A percentile compares a stretch with the other conserved stretches of the same genome.
phyloP scores from a whole-genome alignment of 2,797 vertebrate genomes.

The Rhynchotus rufescens region DNA sequence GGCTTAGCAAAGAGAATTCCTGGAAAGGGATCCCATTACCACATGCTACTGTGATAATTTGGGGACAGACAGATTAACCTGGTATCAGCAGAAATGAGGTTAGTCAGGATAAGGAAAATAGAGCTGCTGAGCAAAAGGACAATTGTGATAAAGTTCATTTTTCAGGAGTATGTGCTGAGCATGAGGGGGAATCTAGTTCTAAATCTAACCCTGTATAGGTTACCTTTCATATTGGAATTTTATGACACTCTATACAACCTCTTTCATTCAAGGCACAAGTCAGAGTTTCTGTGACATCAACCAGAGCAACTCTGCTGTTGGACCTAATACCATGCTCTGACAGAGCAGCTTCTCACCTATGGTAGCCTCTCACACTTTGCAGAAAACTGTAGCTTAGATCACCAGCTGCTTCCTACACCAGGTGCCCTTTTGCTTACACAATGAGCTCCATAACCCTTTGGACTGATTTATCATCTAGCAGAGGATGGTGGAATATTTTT shows the following conservation, averaged over 20 bases:
- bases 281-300: not conserved
- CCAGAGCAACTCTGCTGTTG: not conserved
- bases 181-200: not conserved
- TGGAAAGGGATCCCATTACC: not conserved
- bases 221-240: not conserved
- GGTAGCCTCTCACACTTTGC: not conserved
- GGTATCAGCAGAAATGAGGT: not conserved
- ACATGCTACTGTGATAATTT: not conserved
- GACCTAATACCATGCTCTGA: not conserved
- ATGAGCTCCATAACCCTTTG: not conserved
- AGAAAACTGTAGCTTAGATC: not conserved
- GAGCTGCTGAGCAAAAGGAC: not conserved
- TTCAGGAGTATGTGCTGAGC: not conserved
- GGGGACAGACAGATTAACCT: not conserved
- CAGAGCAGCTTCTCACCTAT: not conserved
- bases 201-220: not conserved
- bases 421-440: not conserved
- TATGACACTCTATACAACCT: not conserved
- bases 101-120: not conserved
- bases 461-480: not conserved
- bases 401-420: not conserved
- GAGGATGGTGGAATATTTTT: not conserved
- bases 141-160: not conserved
- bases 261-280: not conserved
- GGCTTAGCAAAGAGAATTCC: not conserved